phyloP scores from a whole-genome alignment of 2,113 vertebrate species.

The Motacilla alba region DNA sequence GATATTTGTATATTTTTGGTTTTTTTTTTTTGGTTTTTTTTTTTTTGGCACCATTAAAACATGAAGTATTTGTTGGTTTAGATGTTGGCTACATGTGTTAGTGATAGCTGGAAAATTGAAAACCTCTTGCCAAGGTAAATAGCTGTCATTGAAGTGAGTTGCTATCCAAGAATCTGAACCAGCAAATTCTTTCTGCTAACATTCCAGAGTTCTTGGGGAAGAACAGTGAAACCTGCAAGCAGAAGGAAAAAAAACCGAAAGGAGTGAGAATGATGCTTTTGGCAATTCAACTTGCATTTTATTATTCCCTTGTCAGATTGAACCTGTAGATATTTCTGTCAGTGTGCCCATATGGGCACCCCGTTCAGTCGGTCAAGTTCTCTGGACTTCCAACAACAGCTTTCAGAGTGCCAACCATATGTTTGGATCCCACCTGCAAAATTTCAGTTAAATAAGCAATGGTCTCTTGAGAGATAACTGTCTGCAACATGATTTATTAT shows the following conservation, averaged over 20 bases:
- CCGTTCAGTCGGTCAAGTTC: neutral
- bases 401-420: neutral
- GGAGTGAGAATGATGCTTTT: neutral
- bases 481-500: slow-evolving; percentile 4
- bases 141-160: slow-evolving; percentile 2
- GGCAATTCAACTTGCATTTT: slow-evolving; percentile 2
- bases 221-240: neutral
- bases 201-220: slow-evolving; percentile 14
- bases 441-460: neutral
- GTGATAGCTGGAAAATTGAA: neutral
- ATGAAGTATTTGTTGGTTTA: neutral
- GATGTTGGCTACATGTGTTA: neutral
- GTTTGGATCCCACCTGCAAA: slow-evolving; percentile 19
- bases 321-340: neutral
- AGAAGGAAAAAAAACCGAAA: neutral
- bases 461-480: neutral
- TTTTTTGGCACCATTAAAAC: neutral
- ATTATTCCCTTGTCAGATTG: neutral
- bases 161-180: slow-evolving; percentile 25
- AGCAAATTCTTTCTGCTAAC: neutral
- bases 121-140: slow-evolving; percentile 35
- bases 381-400: neutral
- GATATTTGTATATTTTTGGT: neutral
- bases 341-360: neutral
- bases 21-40: neutral